Percentiles rank a stretch among this genome's conserved stretches.
These are phyloP conservation scores for Phymastichus coffea DNA, from an alignment of 1,140 invertebrate species.

Conservation along the genomic window DNA sequence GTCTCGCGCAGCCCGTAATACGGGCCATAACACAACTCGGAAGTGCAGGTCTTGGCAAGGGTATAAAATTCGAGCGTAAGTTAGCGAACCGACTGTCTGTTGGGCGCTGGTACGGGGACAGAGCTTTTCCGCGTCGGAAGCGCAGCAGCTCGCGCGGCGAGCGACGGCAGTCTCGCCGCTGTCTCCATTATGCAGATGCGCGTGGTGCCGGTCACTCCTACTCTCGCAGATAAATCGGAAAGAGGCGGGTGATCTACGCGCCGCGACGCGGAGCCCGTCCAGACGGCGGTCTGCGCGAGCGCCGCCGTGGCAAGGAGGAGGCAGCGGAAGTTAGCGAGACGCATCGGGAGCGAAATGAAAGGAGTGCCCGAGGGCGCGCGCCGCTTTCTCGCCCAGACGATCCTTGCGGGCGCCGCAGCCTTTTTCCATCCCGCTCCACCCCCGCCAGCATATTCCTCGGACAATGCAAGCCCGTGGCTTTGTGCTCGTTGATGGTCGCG, in stretches of 20 bases:
- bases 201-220: constrained; percentile 14
- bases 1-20: too few species aligned
- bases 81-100: too few species aligned
- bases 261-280: not conserved
- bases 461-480: too few species aligned
- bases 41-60: too few species aligned
- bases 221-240: constrained; percentile 18
- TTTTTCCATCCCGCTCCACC: too few species aligned
- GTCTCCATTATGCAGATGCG: constrained; percentile 26
- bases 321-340: not conserved
- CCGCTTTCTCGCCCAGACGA: not conserved
- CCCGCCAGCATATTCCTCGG: too few species aligned
- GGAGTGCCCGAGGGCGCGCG: not conserved
- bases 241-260: constrained; percentile 24
- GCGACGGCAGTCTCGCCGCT: not conserved
- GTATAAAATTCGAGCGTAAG: too few species aligned
- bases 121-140: too few species aligned
- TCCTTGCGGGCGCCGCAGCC: too few species aligned
- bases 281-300: not conserved
- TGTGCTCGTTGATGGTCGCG: too few species aligned
- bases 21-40: too few species aligned
- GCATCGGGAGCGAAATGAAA: not conserved
- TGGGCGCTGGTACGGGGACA: too few species aligned
- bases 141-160: not conserved
- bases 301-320: not conserved